Evolutionary conservation across 2,113 vertebrate genomes (phyloP), one percentile per base, ranked within the genome.

Genomic region (Carlito syrichta): DNA sequence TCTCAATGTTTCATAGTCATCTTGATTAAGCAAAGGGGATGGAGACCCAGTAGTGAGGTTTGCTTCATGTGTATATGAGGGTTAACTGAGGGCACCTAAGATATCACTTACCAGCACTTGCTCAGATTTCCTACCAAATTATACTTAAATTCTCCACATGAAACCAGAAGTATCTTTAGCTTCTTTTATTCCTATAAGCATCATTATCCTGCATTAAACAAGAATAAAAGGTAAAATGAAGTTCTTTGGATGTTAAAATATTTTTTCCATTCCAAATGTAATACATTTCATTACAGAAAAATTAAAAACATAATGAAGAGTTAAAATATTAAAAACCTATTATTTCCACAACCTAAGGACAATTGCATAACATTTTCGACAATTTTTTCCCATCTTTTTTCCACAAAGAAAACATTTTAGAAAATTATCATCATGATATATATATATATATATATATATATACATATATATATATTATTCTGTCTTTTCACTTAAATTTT

Each of bases 321-420:
- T 94, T 63, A 85, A 95, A 89, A 54, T 88, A 48, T 23, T 25
- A 40, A 54, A 92, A 86, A 91, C 54, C 3, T 17, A 32, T 60
- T 86, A n/a, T 32, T 95, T 89, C 14, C 32, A 83, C 4, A 89
- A 73, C 13, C 25, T 79, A 84, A 84, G 8, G 25, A 87, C 23
- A 62, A 76, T 89, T 66, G 40, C 45, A 58, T 20, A 82, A 58
- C 16, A 78, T 73, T 88, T 74, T 48, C 93, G 56, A 83, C 16
- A 74, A 56, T 54, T 96, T 91, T 95, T 96, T 50, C 50, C 23
- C n/a, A 20, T 58, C 6, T 40, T 96, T 89, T 66, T 88, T 88
- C 54, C 79, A 89, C 22, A 38, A 63, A 74, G 6, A 91, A 7
- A 8, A 14, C 40, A 35, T 74, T 89, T 89, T 76, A 52, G 45